Conservation (phyloP, 2,797 vertebrate genomes). For the Sebastes oblongus region DNA sequence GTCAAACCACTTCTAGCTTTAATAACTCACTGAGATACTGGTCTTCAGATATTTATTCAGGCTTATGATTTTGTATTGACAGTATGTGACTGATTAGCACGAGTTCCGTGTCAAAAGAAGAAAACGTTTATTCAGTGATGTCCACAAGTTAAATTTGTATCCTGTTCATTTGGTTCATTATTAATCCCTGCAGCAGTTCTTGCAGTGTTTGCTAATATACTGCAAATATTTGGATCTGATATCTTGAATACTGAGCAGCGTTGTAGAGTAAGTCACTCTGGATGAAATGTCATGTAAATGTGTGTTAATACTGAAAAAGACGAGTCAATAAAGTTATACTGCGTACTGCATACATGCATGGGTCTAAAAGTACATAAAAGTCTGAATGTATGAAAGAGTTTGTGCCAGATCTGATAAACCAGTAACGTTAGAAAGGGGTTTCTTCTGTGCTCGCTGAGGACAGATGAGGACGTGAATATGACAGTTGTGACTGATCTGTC, state of each 20-base stretch:
- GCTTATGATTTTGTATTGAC: not conserved
- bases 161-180: too few species aligned
- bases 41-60: not conserved
- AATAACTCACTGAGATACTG: too few species aligned
- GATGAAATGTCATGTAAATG: not conserved
- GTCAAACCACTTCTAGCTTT: not conserved
- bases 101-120: not conserved
- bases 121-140: not conserved
- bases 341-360: not conserved
- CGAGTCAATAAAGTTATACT: not conserved
- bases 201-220: not conserved
- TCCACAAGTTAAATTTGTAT: not conserved
- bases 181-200: too few species aligned
- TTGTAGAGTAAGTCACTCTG: not conserved
- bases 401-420: not conserved
- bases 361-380: not conserved
- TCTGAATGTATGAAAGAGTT: not conserved
- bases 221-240: not conserved
- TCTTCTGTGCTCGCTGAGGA: not conserved
- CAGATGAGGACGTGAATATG: slow-evolving; percentile 41
- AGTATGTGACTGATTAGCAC: not conserved
- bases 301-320: not conserved
- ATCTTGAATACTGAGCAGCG: not conserved
- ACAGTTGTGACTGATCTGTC: slow-evolving; percentile 58
- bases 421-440: not conserved